A percentile compares a stretch with the other conserved stretches of the same genome.
phyloP scores from a whole-genome alignment of 2,888 invertebrate species.

The Mechanitis messenoides region DNA sequence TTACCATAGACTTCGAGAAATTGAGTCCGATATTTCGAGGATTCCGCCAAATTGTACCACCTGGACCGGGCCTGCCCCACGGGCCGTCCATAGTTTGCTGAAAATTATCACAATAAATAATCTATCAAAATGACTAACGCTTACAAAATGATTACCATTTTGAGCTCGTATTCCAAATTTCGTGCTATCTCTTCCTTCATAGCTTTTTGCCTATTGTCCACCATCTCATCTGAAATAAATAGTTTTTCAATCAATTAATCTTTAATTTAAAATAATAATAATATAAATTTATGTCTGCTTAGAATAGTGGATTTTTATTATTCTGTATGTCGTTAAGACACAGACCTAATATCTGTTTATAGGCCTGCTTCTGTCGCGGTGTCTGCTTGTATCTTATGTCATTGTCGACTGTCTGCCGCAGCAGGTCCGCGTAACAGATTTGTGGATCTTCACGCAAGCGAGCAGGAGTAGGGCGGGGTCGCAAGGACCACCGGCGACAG shows the following conservation, averaged over 20 bases:
- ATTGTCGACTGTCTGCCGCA: slow-evolving; percentile 81
- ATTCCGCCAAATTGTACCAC: slow-evolving; percentile 84
- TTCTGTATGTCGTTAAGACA: not conserved
- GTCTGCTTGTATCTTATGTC: slow-evolving; percentile 80
- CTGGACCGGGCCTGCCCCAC: slow-evolving; percentile 83
- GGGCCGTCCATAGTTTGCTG: slow-evolving; percentile 70
- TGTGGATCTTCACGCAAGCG: slow-evolving; percentile 80
- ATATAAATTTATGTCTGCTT: no score
- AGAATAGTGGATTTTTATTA: no score
- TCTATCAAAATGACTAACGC: not conserved
- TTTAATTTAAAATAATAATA: no score
- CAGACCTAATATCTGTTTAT: slow-evolving; percentile 78
- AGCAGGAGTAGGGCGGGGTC: slow-evolving; percentile 74
- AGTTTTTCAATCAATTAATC: not conserved
- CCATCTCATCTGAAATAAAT: slow-evolving; percentile 74
- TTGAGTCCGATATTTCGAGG: slow-evolving; percentile 82
- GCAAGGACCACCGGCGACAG: slow-evolving; percentile 54
- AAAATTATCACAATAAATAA: slow-evolving; percentile 30
- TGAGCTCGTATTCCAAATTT: slow-evolving; percentile 68
- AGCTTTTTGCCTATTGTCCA: slow-evolving; percentile 71
- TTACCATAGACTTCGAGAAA: slow-evolving; percentile 87
- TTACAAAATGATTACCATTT: slow-evolving; percentile 66
- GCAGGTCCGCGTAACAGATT: slow-evolving; percentile 78
- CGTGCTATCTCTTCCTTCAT: slow-evolving; percentile 65
- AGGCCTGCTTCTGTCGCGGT: slow-evolving; percentile 71